Percentiles rank a stretch among this genome's conserved stretches.
These are phyloP conservation scores for Zingel zingel DNA, from an alignment of 2,113 vertebrate species.

Conservation along the genomic window DNA sequence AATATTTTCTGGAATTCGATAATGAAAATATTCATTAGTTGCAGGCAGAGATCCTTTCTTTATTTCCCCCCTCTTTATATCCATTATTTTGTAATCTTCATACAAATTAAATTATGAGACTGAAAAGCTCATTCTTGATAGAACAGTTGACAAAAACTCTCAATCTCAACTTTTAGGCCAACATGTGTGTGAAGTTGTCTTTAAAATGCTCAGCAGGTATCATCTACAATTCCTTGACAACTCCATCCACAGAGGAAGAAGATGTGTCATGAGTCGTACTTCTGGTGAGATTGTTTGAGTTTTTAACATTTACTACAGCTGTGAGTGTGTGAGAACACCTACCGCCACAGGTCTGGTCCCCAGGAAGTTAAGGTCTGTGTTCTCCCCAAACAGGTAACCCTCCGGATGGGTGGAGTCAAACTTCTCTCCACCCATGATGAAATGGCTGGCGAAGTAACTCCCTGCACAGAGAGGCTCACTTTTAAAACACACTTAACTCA, in stretches of 20 bases:
- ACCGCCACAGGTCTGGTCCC: conserved; percentile 96
- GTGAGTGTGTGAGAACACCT: conserved; percentile 53
- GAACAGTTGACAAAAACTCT: background rate
- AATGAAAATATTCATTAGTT: background rate
- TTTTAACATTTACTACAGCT: background rate
- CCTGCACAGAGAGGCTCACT: conserved; percentile 81
- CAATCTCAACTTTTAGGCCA: background rate
- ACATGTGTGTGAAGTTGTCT: background rate
- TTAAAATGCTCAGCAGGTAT: background rate
- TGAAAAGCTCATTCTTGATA: background rate
- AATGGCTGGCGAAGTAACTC: conserved; percentile 98
- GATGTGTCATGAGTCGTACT: background rate
- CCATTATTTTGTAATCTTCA: background rate
- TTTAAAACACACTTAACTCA: background rate
- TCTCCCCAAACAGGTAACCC: conserved; percentile 99
- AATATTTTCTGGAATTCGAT: background rate
- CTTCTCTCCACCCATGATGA: conserved; percentile 99
- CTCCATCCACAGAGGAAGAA: background rate
- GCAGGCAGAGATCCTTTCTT: background rate
- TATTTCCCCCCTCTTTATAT: background rate
- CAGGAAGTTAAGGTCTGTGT: conserved; percentile 98
- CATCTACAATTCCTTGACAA: background rate
- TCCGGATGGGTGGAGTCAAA: conserved; percentile 97
- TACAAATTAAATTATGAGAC: background rate
- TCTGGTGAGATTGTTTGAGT: background rate